Evolutionary conservation across 2,797 vertebrate species (phyloP), one percentile per base, ranked within the genome.

Genomic region (Oceanodroma leucorhoa): DNA sequence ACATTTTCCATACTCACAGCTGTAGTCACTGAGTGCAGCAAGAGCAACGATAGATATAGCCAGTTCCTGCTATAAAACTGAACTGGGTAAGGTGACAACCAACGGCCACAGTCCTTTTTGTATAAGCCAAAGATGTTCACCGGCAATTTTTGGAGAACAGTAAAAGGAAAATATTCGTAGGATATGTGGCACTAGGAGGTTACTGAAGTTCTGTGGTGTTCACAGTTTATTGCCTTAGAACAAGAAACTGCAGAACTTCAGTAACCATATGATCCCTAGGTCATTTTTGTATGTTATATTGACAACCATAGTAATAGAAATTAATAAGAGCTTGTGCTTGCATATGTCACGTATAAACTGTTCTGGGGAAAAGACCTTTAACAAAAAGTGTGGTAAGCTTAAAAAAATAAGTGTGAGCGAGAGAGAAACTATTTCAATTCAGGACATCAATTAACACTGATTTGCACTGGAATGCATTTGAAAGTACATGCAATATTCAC

Each of bases 401-500:
- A 89, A 92, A 94, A 89, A 46, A 83, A 60, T 14, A 81, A 87
- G 38, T 57, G 71, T 10, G 32, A 43, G 82, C 64, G 76, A 65
- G 24, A 57, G 54, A 67, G 23, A 83, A 78, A 93, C 93, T 83
- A 72, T 96, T 96, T 95, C 71, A 90, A 48, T 96, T 93, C 95
- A 78, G 78, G 90, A 89, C 93, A 88, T 97, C 96, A 77, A 54
- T 97, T 98, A 97, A 93, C 91, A 90, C 90, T 97, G 95, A 97
- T 97, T 97, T 98, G 94, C 83, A 97, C 82, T 87, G 92, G 83
- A 89, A 66, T 91, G 64, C 81, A 1, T 95, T 95, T 95, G 97
- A 95, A 97, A 98, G 96, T 96, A 94, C 88, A 83, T 93, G 96
- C 48, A 95, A 93, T 97, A 97, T 96, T 97, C 97, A 97, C 94